Percentiles rank a stretch among this genome's conserved stretches.
Evolutionary conservation across 1,140 invertebrate species (phyloP).

Genomic region (Ephestia elutella): DNA sequence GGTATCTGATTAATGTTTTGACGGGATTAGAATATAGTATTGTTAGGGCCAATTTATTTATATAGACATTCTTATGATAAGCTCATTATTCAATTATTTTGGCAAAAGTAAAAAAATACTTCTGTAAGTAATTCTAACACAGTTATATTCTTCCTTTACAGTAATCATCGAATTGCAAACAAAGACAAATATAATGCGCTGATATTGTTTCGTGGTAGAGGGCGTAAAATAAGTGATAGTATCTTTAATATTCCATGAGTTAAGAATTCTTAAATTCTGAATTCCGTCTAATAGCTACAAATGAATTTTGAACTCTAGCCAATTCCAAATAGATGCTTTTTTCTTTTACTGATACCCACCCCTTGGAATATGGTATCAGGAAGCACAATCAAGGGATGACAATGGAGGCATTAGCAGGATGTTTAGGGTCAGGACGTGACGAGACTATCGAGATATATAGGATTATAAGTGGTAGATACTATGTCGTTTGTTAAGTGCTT

Average conservation of each 20-base stretch:
- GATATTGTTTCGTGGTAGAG: too few relatives aligned
- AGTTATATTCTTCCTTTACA: too few relatives aligned
- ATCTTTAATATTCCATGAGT: neutral
- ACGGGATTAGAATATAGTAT: too few relatives aligned
- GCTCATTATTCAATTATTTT: too few relatives aligned
- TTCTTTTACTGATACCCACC: neutral
- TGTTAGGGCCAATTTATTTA: too few relatives aligned
- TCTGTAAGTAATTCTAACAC: too few relatives aligned
- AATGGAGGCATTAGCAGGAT: conserved; percentile 15
- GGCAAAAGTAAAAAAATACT: too few relatives aligned
- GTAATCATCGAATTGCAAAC: too few relatives aligned
- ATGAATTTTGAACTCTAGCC: neutral
- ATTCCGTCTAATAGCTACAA: neutral
- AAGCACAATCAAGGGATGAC: conserved; percentile 11
- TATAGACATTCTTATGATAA: too few relatives aligned
- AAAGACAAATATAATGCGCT: too few relatives aligned
- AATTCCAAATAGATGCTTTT: neutral
- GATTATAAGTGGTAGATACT: neutral
- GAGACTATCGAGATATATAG: neutral
- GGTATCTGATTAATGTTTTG: neutral
- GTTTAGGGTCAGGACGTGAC: conserved; percentile 12
- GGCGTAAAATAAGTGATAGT: neutral
- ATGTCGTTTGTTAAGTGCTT: neutral
- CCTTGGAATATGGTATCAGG: neutral
- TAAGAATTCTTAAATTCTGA: neutral